Conservation (phyloP, 2,797 vertebrate genomes). For the Galago senegalensis region DNA sequence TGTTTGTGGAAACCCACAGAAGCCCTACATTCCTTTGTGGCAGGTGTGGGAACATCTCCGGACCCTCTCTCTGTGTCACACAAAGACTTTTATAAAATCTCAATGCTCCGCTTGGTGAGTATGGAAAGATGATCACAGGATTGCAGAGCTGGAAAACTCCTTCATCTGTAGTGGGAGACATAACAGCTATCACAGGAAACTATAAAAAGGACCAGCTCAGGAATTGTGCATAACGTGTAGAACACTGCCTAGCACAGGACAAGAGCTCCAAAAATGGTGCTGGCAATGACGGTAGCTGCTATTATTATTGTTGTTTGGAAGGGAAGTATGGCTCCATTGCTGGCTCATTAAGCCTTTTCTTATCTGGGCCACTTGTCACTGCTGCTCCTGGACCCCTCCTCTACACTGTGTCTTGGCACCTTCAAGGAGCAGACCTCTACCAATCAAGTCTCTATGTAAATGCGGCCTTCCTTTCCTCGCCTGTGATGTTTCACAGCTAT, state of each 20-base stretch:
- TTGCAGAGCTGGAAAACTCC: not conserved
- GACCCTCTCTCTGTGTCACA: not conserved
- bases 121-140: not conserved
- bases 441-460: not conserved
- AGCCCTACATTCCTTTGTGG: not conserved
- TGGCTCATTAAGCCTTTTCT: not conserved
- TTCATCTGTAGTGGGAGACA: not conserved
- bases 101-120: not conserved
- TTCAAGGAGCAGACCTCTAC: not conserved
- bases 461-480: not conserved
- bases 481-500: not conserved
- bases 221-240: not conserved
- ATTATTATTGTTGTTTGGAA: not conserved
- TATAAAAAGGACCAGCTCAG: not conserved
- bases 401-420: not conserved
- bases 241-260: too few species aligned
- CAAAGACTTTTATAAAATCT: not conserved
- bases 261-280: not conserved
- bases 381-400: not conserved
- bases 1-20: not conserved
- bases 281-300: not conserved
- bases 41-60: not conserved
- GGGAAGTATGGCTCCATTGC: not conserved
- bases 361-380: not conserved
- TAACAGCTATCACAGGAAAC: not conserved